phyloP scores from a whole-genome alignment of 2,888 invertebrate genomes.

The Heteromurus nitidus region DNA sequence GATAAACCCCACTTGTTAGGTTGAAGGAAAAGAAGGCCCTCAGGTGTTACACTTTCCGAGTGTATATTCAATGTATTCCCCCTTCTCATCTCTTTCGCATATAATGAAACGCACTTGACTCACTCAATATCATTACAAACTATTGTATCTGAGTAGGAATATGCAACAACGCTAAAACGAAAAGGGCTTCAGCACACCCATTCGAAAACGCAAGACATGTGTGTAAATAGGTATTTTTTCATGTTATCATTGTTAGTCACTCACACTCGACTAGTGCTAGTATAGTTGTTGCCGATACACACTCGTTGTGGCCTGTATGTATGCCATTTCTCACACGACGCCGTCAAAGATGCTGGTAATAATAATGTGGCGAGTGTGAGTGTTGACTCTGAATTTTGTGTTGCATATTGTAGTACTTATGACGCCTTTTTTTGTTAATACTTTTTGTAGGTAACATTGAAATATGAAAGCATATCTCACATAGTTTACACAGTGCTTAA shows the following conservation, averaged over 20 bases:
- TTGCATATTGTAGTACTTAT: too few relatives aligned
- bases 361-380: too few relatives aligned
- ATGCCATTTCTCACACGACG: too few relatives aligned
- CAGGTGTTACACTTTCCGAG: conserved; percentile 61
- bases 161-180: too few relatives aligned
- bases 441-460: not conserved
- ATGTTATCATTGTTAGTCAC: not conserved
- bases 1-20: not conserved
- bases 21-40: conserved; percentile 48
- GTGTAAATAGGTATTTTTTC: not conserved
- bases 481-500: conserved; percentile 23
- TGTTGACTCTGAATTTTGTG: not conserved
- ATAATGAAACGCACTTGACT: conserved; percentile 53
- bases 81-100: conserved; percentile 34
- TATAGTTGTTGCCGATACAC: not conserved
- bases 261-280: not conserved
- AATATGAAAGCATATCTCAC: conserved; percentile 21
- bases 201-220: not conserved
- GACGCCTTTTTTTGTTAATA: not conserved
- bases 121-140: not conserved
- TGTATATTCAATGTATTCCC: conserved; percentile 41
- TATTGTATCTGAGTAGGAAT: not conserved
- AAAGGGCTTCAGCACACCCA: too few relatives aligned
- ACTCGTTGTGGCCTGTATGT: not conserved
- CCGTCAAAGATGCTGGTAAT: too few relatives aligned